Base-by-base conservation (phyloP, 2,888 invertebrate species). In the Drosophila suboccidentalis region DNA sequence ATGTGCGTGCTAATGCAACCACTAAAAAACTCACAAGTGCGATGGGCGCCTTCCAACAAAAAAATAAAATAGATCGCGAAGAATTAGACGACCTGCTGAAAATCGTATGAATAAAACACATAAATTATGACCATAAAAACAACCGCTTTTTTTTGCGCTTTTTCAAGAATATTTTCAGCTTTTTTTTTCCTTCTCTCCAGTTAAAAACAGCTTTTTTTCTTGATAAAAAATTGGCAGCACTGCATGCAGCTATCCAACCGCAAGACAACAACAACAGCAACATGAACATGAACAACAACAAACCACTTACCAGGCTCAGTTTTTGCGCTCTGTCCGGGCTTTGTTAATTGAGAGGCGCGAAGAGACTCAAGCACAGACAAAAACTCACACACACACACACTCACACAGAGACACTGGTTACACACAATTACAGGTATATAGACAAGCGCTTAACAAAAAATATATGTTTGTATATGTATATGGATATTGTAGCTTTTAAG, bases 301-400 rank as follows among this genome's bases (percentile, higher is more conserved):
- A 62, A 17, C 6, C 32, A 62, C 57, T 57, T 62, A 62, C 72
- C 58, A 66, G 54, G 26, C 59, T 76, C 77, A 57, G 47, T 59
- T 44, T 59, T 44, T 36, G 36, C 38, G 38, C 54, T 61, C 26
- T 61, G 55, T 62, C 36, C 68, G 49, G 38, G 59, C 47, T 26
- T 5, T 26, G 46, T 65, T 76, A 76, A 80, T 76, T 76, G 65
- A 80, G 71, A 76, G 63, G 72, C 72, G 59, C 77, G 61, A 53
- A 74, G 46, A 69, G 47, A 26, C 26, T 26, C 26, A 26, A 26
- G 34, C 55, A 44, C 50, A 59, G 43, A 54, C 47, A 43, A 32
- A 43, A 22, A 22, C 26, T 1, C 60, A 49, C 54, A 65, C 51
- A 59, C 50, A 26, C 29, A 47, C 39, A 46, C 54, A 51, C 46